Percentiles rank a stretch among this genome's conserved stretches.
phyloP scores from a whole-genome alignment of 2,113 vertebrate genomes.

The Bolborhynchus lineola region DNA sequence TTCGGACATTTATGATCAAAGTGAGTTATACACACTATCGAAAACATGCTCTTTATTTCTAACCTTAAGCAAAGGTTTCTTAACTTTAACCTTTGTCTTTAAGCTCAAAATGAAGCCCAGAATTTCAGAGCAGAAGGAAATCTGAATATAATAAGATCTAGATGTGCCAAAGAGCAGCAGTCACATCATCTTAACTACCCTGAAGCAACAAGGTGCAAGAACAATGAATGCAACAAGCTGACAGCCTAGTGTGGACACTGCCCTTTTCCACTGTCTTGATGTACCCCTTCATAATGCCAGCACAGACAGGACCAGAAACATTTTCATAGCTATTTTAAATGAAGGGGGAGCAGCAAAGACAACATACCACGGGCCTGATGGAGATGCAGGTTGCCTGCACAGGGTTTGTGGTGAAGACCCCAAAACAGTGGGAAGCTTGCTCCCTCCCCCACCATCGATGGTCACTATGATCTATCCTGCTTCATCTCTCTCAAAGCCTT shows the following conservation, averaged over 20 bases:
- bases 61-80: too few relatives aligned
- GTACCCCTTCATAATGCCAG: background rate
- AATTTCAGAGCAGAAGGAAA: background rate
- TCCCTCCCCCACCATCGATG: accelerated
- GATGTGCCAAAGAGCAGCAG: background rate
- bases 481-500: background rate
- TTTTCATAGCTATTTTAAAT: background rate
- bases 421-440: background rate
- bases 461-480: background rate
- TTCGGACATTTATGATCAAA: background rate
- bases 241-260: background rate
- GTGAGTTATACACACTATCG: background rate
- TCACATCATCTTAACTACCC: background rate
- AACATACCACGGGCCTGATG: accelerated
- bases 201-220: background rate
- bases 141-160: background rate
- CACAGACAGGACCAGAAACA: background rate
- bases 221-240: background rate
- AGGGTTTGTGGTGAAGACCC: background rate
- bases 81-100: too few relatives aligned
- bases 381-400: background rate
- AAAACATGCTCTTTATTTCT: background rate
- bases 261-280: background rate
- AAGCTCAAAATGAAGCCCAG: background rate
- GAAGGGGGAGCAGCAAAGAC: background rate